Evolutionary conservation across 2,888 invertebrate species (phyloP), one percentile per base, ranked within the genome.

Genomic region (Beris chalybata): DNA sequence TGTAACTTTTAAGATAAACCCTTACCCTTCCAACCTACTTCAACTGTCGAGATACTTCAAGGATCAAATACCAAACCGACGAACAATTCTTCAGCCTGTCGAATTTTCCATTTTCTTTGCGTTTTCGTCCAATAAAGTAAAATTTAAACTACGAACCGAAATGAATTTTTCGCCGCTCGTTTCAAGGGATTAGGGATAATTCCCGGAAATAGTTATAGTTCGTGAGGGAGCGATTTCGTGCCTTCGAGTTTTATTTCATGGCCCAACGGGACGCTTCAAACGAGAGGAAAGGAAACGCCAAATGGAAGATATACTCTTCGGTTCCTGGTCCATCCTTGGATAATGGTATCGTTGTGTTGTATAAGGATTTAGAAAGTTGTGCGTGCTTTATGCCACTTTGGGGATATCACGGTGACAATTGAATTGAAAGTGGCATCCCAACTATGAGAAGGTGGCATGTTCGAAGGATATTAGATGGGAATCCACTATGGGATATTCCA

Each of bases 151-250:
- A 38, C 12, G 15, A n/a, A 38, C 32, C n/a, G 32, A 64, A 54
- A 54, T 64, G 64, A 54, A 54, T 64, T 50, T 29, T 45, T 44
- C 22, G 45, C 32, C 30, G 6, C 32, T 50, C 38, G 22, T 47
- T 50, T 50, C 44, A 11, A 11, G 45, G 45, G 58, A 66, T 66
- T 55, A 66, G 52, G 48, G 58, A 66, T 66, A 66, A 66, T 66
- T 59, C 31, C 48, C 15, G 47, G 47, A 32, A 59, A 66, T 66
- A 59, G 59, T 66, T 66, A 66, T 66, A 59, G 66, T 66, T 58
- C 53, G 66, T 59, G 11, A 59, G 66, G 66, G 66, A 66, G 47
- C 59, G 59, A 66, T 66, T 66, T 38, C 31, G 13, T 52, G 12
- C 38, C 50, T 44, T 57, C 38, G 44, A 57, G 50, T 65, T 57